Evolutionary conservation across 2,888 invertebrate genomes (phyloP).

Genomic region (Meiosimyza decipiens): DNA sequence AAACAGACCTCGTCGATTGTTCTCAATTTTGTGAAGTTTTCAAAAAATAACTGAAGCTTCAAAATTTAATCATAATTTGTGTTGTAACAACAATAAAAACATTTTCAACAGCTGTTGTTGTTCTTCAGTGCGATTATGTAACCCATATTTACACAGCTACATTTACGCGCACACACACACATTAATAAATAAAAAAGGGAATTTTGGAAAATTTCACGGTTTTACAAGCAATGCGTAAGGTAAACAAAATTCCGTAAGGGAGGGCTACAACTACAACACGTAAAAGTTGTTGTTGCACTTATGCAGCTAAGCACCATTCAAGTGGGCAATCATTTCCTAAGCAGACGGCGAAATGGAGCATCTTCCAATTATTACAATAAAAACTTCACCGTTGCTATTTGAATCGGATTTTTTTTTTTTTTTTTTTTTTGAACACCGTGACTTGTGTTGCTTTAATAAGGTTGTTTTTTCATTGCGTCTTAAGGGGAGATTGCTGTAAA

Average conservation of each 20-base stretch:
- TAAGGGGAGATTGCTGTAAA: too few relatives aligned
- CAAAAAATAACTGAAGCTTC: not conserved
- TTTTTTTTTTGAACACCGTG: too few relatives aligned
- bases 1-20: too few relatives aligned
- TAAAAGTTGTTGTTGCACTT: not conserved
- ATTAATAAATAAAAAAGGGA: not conserved
- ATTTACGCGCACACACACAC: not conserved
- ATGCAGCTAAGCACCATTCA: not conserved
- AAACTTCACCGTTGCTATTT: too few relatives aligned
- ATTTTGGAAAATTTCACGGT: not conserved
- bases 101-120: slow-evolving; percentile 16
- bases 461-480: too few relatives aligned
- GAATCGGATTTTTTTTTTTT: too few relatives aligned
- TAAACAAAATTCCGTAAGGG: not conserved
- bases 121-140: slow-evolving; percentile 5
- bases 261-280: not conserved
- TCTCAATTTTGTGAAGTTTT: too few relatives aligned
- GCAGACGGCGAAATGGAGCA: not conserved
- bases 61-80: slow-evolving; percentile 12
- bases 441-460: too few relatives aligned
- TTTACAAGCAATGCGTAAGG: slow-evolving; percentile 1
- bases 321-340: slow-evolving; percentile 5
- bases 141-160: not conserved
- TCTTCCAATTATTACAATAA: too few relatives aligned
- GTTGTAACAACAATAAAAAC: not conserved